Base-by-base conservation (phyloP, 2,888 invertebrate species). In the Plagodis pulveraria region DNA sequence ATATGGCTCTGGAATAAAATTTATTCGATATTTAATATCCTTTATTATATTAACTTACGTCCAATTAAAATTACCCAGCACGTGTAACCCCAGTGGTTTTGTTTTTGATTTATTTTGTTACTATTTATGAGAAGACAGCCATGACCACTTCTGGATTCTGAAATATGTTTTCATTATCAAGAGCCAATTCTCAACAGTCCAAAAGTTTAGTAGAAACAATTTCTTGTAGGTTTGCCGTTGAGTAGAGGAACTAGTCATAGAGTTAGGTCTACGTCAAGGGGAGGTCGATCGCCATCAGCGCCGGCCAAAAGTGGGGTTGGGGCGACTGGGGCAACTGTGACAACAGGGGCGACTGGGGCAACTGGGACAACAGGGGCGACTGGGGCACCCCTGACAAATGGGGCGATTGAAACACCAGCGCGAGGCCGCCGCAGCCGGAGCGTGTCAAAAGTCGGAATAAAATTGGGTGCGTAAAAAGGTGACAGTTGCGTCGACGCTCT, bases 201-300 rank as follows among this genome's bases (percentile, higher is more conserved):
- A 69, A 75, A 72, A 75, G 65, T 77, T 78, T 69, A 82, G 83
- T 79, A 78, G 80, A 77, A 72, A 76, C 56, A 84, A 87, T 90
- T 81, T 89, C 84, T 87, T 90, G 87, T 94, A 91, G 94, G 94
- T 87, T 94, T 94, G 87, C 93, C 94, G 91, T 95, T 94, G 89
- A 94, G 94, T 91, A 94, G 94, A 86, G 93, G 93, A 70, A 87
- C 91, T 85, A 93, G 93, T 90, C 91, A 90, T 90, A 93, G 94
- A 79, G 90, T 94, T 85, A 93, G 93, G 84, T 92, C 94, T 66
- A 83, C 93, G 64, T 88, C 93, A 66, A 84, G 91, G 72, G 91
- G 90, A 64, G 91, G 89, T 61, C 81, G 90, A 64, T 91, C 91
- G 57, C 91, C 91, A 58, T 90, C 90, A 61, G 92, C 85, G 69